Conservation (phyloP, 2,888 invertebrate genomes). For the Sussaba pulchella region DNA sequence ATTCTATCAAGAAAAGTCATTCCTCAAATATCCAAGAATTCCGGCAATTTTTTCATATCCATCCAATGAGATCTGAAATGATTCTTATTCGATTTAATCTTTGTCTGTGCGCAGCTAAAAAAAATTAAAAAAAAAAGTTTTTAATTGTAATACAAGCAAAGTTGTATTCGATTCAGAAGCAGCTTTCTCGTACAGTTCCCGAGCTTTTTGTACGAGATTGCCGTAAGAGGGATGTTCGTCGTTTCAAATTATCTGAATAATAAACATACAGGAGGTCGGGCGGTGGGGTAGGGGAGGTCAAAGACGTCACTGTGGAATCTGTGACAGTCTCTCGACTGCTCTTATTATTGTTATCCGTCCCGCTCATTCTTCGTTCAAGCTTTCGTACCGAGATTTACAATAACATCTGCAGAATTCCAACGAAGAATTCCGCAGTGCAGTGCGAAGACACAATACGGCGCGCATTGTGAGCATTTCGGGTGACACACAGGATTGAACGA, state of each 20-base stretch:
- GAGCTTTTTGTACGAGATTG: slow-evolving; percentile 14
- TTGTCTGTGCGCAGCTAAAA: background rate
- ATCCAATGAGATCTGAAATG: too few relatives aligned
- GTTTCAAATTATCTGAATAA: slow-evolving; percentile 4
- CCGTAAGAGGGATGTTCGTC: background rate
- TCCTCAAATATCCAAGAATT: too few relatives aligned
- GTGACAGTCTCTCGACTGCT: slow-evolving; percentile 23
- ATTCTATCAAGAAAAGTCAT: too few relatives aligned
- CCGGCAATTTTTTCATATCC: too few relatives aligned
- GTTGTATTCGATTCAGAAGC: background rate
- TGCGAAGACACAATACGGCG: background rate
- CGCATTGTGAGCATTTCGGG: slow-evolving; percentile 20
- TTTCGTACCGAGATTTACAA: slow-evolving; percentile 31
- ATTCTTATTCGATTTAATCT: too few relatives aligned
- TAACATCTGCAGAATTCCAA: slow-evolving; percentile 30
- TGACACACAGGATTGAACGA: slow-evolving; percentile 23
- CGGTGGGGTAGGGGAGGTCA: too few relatives aligned
- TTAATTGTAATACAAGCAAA: background rate
- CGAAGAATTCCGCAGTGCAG: background rate
- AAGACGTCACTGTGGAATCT: slow-evolving; percentile 55
- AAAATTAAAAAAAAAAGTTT: slow-evolving; percentile 1
- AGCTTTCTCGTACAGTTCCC: background rate
- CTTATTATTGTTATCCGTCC: slow-evolving; percentile 6
- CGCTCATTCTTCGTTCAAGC: background rate
- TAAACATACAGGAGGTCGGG: slow-evolving; percentile 7